Evolutionary conservation across 2,888 invertebrate species (phyloP), one percentile per base, ranked within the genome.

Genomic region (Pteria penguin): DNA sequence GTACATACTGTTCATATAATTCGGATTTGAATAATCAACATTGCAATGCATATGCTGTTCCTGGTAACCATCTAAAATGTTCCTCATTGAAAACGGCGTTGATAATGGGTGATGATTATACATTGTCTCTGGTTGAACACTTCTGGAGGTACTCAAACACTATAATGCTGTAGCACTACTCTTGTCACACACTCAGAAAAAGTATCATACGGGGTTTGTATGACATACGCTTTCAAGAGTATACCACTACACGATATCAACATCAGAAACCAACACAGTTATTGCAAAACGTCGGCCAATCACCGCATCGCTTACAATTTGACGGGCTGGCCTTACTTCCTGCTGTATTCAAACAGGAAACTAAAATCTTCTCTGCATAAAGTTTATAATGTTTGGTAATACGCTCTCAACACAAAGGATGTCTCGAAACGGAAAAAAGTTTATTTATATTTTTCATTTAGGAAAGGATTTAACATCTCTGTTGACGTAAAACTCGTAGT

Each of bases 61-160:
- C 73, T 79, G 71, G 27, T 61, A 36, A 31, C 29, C 31, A 8
- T 45, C 54, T 32, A 83, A 74, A 70, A 83, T 81, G 75, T 83
- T 80, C 78, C 80, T 80, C 55, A 83, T 80, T 68, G 72, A 80
- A 75, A 83, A 83, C 33, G 81, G 80, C 31, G 82, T 82, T 65
- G 80, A 79, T 80, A 77, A 79, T 57, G 79, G 76, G 60, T 76
- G 83, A 75, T 80, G 81, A 32, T 76, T 61, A 80, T 83, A 82
- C 83, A 83, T 83, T 63, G 65, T 83, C 75, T 62, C 63, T 71
- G 73, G 75, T 75, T 60, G 76, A 80, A 72, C 63, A 71, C 74
- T 73, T 78, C 77, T 79, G 73, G 75, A 81, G 75, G 70, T 70
- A 74, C 79, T 79, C 77, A 81, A 70, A 71, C 27, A 26, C 22